Evolutionary conservation across 2,888 invertebrate genomes (phyloP).

Genomic region (Beris chalybata): DNA sequence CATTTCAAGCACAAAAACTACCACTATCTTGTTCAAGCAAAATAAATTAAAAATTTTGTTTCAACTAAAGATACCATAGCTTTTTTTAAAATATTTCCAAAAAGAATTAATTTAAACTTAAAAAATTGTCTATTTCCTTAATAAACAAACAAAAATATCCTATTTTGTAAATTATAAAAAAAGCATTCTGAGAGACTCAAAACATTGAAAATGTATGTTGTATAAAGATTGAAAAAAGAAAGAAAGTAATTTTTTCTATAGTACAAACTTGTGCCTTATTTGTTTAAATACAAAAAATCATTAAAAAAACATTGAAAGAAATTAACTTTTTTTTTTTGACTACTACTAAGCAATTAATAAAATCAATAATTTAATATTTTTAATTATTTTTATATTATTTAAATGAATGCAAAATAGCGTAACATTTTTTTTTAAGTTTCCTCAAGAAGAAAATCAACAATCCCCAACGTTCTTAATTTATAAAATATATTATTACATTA

Average conservation of each 20-base stretch:
- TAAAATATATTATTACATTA: too few species aligned
- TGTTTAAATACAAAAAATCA: conserved; percentile 39
- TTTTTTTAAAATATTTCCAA: neutral
- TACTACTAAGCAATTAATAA: conserved; percentile 15
- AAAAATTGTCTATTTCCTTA: neutral
- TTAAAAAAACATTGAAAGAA: conserved; percentile 24
- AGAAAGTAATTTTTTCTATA: conserved; percentile 40
- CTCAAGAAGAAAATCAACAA: too few species aligned
- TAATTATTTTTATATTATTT: too few species aligned
- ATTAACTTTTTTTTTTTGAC: conserved; percentile 25
- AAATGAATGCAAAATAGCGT: too few species aligned
- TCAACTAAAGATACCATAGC: too few species aligned
- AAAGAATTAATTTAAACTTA: neutral
- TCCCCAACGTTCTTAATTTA: too few species aligned
- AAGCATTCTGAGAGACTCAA: neutral
- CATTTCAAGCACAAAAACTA: too few species aligned
- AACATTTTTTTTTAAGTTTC: too few species aligned
- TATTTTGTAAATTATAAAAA: neutral
- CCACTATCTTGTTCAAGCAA: too few species aligned
- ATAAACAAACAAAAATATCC: neutral
- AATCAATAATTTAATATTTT: conserved; percentile 11
- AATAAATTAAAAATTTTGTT: too few species aligned
- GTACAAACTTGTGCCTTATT: conserved; percentile 45
- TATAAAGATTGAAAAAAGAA: conserved; percentile 29
- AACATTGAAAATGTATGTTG: conserved; percentile 19